Base-by-base conservation (phyloP, 30 jellyfish, hydroid and myxozoan genomes). In the Mastigias papua region DNA sequence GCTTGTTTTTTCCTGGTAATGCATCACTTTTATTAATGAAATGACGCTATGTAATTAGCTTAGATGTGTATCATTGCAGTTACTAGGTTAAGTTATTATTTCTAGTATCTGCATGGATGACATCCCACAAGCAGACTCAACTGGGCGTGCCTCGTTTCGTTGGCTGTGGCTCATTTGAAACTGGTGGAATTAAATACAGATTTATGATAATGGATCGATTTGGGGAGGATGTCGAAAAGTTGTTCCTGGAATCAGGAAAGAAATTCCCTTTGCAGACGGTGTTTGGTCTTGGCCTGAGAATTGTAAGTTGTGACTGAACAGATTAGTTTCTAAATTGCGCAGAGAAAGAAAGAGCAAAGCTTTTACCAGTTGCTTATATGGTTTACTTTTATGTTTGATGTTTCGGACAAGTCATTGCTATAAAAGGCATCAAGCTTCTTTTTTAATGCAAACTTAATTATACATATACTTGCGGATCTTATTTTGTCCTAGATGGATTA, bases 151-250 rank as follows among this genome's bases (percentile, higher is more conserved):
- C 99, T 11, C 49, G 64, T 5, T 92, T 58, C 62, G 70, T 96
- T 63, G 97, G 96, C 5, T 86, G 95, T 21, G 99, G 99, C 25
- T 91, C 97, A 42, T 93, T 89, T 88, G 97, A 87, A 16, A 69
- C 37, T 76, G 89, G 73, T 33, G 92, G 78, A 26, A 69, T 30
- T 19, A 88, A 89, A 35, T 92, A 88, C 68, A 93, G 99, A 31
- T 96, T 96, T 71, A 35, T 96, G 96, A 86, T 96, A 26, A 84
- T 96, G 98, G 98, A 93, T 30, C 69, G 98, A 57, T 92, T 88
- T 90, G 97, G 98, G 31, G 80, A 84, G 25, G 98, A 96, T 86
- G 98, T 96, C 17, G 99, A 96, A 71, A 92, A 87, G 74, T 71
- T 91, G 5, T 88, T 80, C 54, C 37, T 79, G 48, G 91, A 64